Evolutionary conservation across 2,113 vertebrate genomes (phyloP).

Genomic region (Paramisgurnus dabryanus): DNA sequence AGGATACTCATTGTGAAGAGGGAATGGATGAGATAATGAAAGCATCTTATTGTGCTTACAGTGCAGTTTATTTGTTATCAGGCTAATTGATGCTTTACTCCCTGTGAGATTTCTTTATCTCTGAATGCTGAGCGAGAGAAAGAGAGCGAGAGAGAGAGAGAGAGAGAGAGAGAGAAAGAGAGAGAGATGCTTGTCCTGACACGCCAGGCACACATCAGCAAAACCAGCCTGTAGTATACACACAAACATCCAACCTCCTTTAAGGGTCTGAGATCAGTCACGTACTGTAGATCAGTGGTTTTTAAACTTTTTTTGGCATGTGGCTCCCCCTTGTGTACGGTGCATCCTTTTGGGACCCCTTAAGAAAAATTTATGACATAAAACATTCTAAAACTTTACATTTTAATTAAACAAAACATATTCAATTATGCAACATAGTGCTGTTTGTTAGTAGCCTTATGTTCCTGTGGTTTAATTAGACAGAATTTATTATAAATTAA

Average conservation of each 20-base stretch:
- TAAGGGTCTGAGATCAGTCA: background rate
- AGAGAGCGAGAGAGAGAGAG: slow-evolving; percentile 14
- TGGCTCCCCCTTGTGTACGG: no score
- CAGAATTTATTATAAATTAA: no score
- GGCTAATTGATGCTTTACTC: slow-evolving; percentile 54
- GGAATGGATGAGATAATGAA: slow-evolving; percentile 16
- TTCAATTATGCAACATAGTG: no score
- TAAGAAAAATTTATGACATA: no score
- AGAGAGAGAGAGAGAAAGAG: slow-evolving; percentile 24
- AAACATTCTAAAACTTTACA: no score
- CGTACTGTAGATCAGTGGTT: no score
- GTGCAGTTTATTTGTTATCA: slow-evolving; percentile 59
- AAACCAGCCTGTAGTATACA: background rate
- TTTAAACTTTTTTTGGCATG: no score
- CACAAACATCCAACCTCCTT: background rate
- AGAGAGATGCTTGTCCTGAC: slow-evolving; percentile 63
- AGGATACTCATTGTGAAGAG: background rate
- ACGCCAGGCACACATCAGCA: slow-evolving; percentile 62
- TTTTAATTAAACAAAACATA: no score
- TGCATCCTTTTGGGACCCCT: no score
- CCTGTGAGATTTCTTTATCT: slow-evolving; percentile 40
- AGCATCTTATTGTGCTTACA: slow-evolving; percentile 61
- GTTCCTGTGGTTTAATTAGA: no score
- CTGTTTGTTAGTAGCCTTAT: no score
- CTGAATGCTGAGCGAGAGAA: slow-evolving; percentile 20